These are phyloP conservation scores for Zaprionus ornatus DNA, from an alignment of 1,140 invertebrate species.

Conservation along the genomic window DNA sequence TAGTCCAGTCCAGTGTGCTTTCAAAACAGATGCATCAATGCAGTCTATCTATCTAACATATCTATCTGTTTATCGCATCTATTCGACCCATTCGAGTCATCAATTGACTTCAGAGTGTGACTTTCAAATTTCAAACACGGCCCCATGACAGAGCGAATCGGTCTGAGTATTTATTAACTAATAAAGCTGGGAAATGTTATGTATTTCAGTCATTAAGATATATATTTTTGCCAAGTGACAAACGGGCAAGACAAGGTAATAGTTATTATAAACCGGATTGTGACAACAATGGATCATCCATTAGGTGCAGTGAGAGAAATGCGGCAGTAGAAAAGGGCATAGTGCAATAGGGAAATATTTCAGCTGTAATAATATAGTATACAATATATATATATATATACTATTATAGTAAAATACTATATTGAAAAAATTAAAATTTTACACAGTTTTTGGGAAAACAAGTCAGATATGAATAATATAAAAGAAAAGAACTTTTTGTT, in stretches of 20 bases:
- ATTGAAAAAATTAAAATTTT: too few species aligned
- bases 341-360: neutral
- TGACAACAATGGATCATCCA: constrained; percentile 44
- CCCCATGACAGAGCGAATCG: constrained; percentile 32
- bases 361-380: neutral
- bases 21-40: constrained; percentile 55
- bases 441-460: too few species aligned
- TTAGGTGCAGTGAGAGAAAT: constrained; percentile 46
- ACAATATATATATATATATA: too few species aligned
- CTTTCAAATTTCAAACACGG: constrained; percentile 61
- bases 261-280: constrained; percentile 56
- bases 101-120: constrained; percentile 48
- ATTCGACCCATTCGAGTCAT: constrained; percentile 7
- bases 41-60: constrained; percentile 3
- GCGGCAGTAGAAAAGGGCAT: neutral
- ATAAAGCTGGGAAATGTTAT: constrained; percentile 43
- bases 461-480: too few species aligned
- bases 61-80: constrained; percentile 3
- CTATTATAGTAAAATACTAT: too few species aligned
- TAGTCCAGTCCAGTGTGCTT: constrained; percentile 36
- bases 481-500: too few species aligned
- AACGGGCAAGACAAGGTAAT: constrained; percentile 29
- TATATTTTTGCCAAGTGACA: constrained; percentile 48
- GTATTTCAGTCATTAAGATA: constrained; percentile 35
- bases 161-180: constrained; percentile 14